Conservation (phyloP, 2,113 vertebrate species). For the Cairina moschata region DNA sequence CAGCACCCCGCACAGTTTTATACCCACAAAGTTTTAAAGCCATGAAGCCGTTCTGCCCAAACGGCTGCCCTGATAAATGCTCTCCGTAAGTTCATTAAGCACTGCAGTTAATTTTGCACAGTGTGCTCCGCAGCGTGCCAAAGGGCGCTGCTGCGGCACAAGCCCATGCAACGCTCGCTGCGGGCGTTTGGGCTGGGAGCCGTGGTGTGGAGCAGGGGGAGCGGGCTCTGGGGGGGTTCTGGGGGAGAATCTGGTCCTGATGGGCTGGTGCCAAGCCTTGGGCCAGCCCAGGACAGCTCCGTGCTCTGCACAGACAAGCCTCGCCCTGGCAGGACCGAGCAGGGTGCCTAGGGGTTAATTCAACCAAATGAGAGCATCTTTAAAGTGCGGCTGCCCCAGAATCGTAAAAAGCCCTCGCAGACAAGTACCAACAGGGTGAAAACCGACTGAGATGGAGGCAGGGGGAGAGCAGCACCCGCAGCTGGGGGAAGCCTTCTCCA, state of each 20-base stretch:
- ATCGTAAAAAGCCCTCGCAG: not conserved
- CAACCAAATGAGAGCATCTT: not conserved
- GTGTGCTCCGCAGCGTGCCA: accelerated
- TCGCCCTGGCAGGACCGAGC: accelerated
- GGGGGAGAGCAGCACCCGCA: not conserved
- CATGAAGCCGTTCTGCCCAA: accelerated
- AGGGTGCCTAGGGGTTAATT: not conserved
- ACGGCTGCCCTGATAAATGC: accelerated
- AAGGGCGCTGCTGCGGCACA: not conserved
- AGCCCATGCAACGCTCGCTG: accelerated
- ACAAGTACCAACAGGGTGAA: not conserved
- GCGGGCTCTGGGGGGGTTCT: too few relatives aligned
- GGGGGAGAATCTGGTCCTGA: too few relatives aligned
- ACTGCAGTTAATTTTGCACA: not conserved
- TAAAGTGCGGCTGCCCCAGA: not conserved
- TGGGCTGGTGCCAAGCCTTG: not conserved
- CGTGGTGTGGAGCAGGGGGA: not conserved
- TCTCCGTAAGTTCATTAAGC: not conserved
- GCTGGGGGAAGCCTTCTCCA: not conserved
- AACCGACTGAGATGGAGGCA: accelerated
- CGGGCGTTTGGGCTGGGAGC: accelerated
- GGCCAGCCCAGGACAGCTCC: not conserved
- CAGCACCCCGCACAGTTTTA: accelerated
- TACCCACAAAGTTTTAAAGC: not conserved
- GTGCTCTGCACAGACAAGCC: not conserved